Percentiles rank a stretch among this genome's conserved stretches.
phyloP scores from a whole-genome alignment of 2,113 vertebrate species.

The Stegastes partitus region DNA sequence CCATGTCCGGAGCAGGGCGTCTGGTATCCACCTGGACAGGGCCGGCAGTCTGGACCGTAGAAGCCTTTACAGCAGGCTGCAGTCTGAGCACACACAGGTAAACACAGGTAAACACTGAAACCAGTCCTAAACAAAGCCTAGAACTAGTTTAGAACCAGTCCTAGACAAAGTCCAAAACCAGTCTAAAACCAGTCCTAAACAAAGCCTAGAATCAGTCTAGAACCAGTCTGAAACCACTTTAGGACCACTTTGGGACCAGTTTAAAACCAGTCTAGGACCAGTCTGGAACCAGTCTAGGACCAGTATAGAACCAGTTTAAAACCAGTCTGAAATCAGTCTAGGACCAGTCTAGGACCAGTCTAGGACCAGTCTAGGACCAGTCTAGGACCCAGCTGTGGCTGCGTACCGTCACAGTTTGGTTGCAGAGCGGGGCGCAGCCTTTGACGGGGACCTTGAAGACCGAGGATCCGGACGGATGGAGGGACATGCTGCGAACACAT shows the following conservation, averaged over 20 bases:
- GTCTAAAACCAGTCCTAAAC: too few species aligned
- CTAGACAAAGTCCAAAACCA: too few species aligned
- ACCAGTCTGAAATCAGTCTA: background rate
- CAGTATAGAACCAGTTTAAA: background rate
- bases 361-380: too few species aligned
- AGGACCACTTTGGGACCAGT: too few species aligned
- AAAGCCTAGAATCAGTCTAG: too few species aligned
- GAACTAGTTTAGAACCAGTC: too few species aligned
- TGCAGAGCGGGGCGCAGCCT: constrained; percentile 84
- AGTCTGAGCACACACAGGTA: constrained; percentile 77
- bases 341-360: too few species aligned
- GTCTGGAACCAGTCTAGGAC: too few species aligned
- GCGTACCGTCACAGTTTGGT: constrained; percentile 78
- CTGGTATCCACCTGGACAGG: constrained; percentile 90
- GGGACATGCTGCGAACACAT: constrained; percentile 72
- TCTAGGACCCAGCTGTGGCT: too few species aligned
- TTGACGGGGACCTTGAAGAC: constrained; percentile 32
- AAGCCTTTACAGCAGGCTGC: constrained; percentile 92
- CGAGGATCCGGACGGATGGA: background rate
- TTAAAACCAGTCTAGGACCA: too few species aligned
- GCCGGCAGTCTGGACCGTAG: constrained; percentile 89
- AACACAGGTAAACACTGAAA: background rate
- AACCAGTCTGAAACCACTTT: too few species aligned
- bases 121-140: too few species aligned
- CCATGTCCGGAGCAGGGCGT: constrained; percentile 90